phyloP scores from a whole-genome alignment of 2,113 vertebrate species.

The Morphnarchus princeps region DNA sequence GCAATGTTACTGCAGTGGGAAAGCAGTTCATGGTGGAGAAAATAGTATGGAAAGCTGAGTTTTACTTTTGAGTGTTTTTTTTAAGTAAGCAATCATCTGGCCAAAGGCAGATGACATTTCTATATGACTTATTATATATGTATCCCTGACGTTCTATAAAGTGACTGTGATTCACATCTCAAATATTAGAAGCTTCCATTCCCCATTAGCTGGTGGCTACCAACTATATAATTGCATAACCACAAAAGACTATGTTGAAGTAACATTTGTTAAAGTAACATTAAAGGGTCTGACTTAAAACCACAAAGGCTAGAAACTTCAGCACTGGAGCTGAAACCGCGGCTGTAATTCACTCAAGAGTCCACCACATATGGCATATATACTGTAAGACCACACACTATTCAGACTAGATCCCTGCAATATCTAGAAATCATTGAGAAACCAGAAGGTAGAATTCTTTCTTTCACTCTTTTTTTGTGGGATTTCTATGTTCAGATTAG shows the following conservation, averaged over 20 bases:
- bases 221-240: conserved; percentile 78
- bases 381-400: conserved; percentile 70
- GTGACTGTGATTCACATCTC: conserved; percentile 73
- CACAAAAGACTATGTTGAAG: conserved; percentile 78
- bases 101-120: conserved; percentile 59
- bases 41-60: conserved; percentile 12
- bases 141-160: conserved; percentile 65
- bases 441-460: not conserved
- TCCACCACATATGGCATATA: conserved; percentile 56
- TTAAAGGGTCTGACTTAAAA: conserved; percentile 73
- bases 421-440: conserved; percentile 33
- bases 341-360: conserved; percentile 69
- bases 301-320: conserved; percentile 63
- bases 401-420: conserved; percentile 27
- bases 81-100: conserved; percentile 39
- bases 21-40: not conserved
- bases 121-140: conserved; percentile 50
- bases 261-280: conserved; percentile 77
- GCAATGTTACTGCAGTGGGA: not conserved
- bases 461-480: not conserved
- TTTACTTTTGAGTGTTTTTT: conserved; percentile 16
- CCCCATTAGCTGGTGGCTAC: conserved; percentile 71
- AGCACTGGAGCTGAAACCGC: conserved; percentile 54
- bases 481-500: not conserved
- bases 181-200: conserved; percentile 80